Evolutionary conservation across 2,888 invertebrate genomes (phyloP).

Genomic region (Hyposoter dolosus): DNA sequence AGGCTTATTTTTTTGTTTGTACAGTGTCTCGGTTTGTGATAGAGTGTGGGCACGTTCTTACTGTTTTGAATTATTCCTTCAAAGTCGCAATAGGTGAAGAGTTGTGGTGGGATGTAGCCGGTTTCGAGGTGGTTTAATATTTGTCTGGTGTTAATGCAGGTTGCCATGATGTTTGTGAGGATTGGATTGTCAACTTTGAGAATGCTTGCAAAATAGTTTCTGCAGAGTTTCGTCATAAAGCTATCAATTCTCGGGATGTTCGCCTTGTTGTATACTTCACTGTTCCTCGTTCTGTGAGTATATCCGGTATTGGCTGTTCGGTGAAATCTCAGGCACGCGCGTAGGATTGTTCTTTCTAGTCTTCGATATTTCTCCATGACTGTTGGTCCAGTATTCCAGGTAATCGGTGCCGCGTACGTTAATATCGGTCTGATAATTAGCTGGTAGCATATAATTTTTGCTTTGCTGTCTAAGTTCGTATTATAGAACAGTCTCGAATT

Average conservation of each 20-base stretch:
- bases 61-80: slow-evolving; percentile 6
- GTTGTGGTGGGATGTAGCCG: neutral
- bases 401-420: slow-evolving; percentile 36
- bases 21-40: slow-evolving; percentile 2
- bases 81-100: neutral
- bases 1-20: neutral
- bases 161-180: neutral
- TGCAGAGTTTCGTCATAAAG: slow-evolving; percentile 2
- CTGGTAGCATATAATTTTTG: slow-evolving; percentile 33
- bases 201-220: neutral
- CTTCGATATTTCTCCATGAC: slow-evolving; percentile 43
- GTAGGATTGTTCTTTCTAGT: slow-evolving; percentile 35
- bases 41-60: neutral
- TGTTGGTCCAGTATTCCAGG: slow-evolving; percentile 35
- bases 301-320: slow-evolving; percentile 5
- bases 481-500: neutral
- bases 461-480: neutral
- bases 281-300: slow-evolving; percentile 2
- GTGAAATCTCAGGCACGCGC: slow-evolving; percentile 5
- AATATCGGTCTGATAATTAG: slow-evolving; percentile 24
- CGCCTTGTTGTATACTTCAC: neutral
- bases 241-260: slow-evolving; percentile 25
- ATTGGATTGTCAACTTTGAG: neutral
- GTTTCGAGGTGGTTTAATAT: neutral
- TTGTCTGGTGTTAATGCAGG: neutral